Conservation (phyloP, 2,888 invertebrate genomes). For the Temnothorax ravouxi region DNA sequence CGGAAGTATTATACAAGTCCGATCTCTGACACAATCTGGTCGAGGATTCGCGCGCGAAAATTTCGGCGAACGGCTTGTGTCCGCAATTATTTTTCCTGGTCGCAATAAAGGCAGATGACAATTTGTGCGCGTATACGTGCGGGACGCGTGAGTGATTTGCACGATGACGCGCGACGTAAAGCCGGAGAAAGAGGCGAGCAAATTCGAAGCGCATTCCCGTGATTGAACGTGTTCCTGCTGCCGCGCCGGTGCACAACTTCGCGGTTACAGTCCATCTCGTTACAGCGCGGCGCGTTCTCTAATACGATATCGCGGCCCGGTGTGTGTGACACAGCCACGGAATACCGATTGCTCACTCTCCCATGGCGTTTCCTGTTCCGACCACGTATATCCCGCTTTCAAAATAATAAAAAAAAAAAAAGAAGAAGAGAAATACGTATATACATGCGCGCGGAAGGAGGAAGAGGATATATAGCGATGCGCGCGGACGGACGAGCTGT, state of each 20-base stretch:
- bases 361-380: conserved; percentile 83
- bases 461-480: conserved; percentile 26
- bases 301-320: conserved; percentile 43
- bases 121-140: conserved; percentile 45
- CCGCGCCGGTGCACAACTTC: background rate
- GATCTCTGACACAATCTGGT: background rate
- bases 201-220: conserved; percentile 36
- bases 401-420: conserved; percentile 67
- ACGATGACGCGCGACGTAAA: background rate
- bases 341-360: conserved; percentile 82
- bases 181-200: conserved; percentile 7
- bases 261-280: conserved; percentile 49
- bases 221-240: conserved; percentile 38
- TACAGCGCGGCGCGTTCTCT: conserved; percentile 19
- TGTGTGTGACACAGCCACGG: conserved; percentile 72
- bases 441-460: background rate
- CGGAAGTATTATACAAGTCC: background rate
- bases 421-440: background rate
- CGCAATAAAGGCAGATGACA: conserved; percentile 34
- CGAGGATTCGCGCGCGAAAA: background rate
- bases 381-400: conserved; percentile 77
- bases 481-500: conserved; percentile 13
- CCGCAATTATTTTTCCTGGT: conserved; percentile 12
- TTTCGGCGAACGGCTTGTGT: background rate
- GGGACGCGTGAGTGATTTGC: conserved; percentile 25